Percentiles rank a stretch among this genome's conserved stretches.
These are phyloP conservation scores for Neolamprologus ventralis DNA, from an alignment of 2,113 vertebrate genomes.

Conservation along the genomic window DNA sequence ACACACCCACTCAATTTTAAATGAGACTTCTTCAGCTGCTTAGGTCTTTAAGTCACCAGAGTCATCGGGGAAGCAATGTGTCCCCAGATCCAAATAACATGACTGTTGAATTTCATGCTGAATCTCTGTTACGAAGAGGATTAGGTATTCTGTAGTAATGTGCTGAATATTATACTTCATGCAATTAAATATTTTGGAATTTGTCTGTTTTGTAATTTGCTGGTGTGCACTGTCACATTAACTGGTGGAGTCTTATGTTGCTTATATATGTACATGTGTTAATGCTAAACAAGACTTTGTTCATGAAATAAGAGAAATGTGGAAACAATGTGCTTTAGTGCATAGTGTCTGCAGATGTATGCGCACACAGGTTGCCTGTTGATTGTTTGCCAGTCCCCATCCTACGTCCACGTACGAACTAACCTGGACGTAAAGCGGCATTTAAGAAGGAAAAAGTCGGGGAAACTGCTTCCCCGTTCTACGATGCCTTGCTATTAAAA, in stretches of 20 bases:
- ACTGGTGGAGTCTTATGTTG: not conserved
- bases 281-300: too few species aligned
- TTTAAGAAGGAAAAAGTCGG: not conserved
- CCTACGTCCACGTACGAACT: not conserved
- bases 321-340: too few species aligned
- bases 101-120: constrained; percentile 9
- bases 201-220: not conserved
- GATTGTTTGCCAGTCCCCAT: too few species aligned
- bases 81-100: constrained; percentile 26
- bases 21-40: constrained; percentile 27
- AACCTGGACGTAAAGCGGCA: not conserved
- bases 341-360: too few species aligned
- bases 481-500: constrained; percentile 14
- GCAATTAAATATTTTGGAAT: not conserved
- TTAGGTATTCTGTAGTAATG: not conserved
- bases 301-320: too few species aligned
- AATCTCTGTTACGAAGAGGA: not conserved
- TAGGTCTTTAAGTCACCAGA: not conserved
- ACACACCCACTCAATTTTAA: constrained; percentile 34
- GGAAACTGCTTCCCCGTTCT: not conserved
- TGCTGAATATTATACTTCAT: not conserved
- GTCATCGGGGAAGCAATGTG: constrained; percentile 1
- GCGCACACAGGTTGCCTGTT: too few species aligned
- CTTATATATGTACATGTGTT: not conserved
- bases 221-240: not conserved